Evolutionary conservation across 2,888 invertebrate species (phyloP).

Genomic region (Noctuana brunneofusca): DNA sequence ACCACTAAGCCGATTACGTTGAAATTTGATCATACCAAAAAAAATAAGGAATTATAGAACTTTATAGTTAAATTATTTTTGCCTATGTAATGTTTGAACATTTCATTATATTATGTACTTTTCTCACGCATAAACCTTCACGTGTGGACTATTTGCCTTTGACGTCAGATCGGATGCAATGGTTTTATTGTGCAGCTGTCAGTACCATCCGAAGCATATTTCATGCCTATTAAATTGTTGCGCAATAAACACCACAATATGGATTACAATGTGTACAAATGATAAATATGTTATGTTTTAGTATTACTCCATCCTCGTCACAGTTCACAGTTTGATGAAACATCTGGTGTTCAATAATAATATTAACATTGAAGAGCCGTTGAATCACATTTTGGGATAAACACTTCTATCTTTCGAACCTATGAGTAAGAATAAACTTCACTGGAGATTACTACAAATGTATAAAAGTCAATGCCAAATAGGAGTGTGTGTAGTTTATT

Average conservation of each 20-base stretch:
- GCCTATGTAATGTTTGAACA: background rate
- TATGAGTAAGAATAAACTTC: slow-evolving; percentile 22
- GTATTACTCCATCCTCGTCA: slow-evolving; percentile 16
- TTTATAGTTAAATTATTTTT: too few relatives aligned
- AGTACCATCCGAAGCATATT: slow-evolving; percentile 20
- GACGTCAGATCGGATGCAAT: slow-evolving; percentile 17
- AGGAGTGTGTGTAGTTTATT: slow-evolving; percentile 5
- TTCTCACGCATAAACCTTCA: slow-evolving; percentile 41
- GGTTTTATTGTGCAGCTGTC: slow-evolving; percentile 28
- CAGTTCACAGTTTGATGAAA: slow-evolving; percentile 10
- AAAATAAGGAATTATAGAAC: too few relatives aligned
- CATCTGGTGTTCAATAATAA: slow-evolving; percentile 19
- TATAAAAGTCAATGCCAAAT: slow-evolving; percentile 41
- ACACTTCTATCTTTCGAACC: slow-evolving; percentile 12
- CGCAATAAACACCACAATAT: slow-evolving; percentile 23
- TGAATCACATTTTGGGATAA: slow-evolving; percentile 19
- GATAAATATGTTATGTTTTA: slow-evolving; percentile 17
- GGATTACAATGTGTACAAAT: slow-evolving; percentile 17
- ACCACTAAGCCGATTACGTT: too few relatives aligned
- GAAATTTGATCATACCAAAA: too few relatives aligned
- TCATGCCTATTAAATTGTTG: slow-evolving; percentile 19
- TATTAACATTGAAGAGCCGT: slow-evolving; percentile 6
- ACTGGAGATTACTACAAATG: slow-evolving; percentile 35
- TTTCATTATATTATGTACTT: slow-evolving; percentile 16
- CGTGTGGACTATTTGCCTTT: slow-evolving; percentile 35